phyloP scores from a whole-genome alignment of 2,888 invertebrate species.

The Muscina levida region DNA sequence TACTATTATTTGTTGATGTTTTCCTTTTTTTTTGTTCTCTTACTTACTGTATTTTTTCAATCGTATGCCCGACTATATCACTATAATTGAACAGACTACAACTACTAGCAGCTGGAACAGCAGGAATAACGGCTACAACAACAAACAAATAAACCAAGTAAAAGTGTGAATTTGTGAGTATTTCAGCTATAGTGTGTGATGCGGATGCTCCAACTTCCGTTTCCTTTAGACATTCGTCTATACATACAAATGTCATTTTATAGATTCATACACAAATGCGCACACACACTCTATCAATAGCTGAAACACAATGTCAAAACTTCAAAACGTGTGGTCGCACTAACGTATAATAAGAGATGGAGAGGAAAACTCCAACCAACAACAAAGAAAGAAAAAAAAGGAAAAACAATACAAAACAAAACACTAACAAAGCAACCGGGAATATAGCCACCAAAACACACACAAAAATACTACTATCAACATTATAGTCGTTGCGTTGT shows the following conservation, averaged over 20 bases:
- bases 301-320: neutral
- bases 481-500: no score
- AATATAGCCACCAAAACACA: neutral
- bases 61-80: neutral
- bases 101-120: neutral
- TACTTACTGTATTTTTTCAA: no score
- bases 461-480: no score
- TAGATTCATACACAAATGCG: neutral
- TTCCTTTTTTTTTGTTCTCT: no score
- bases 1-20: no score
- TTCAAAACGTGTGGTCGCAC: constrained; percentile 8
- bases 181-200: constrained; percentile 37
- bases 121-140: neutral
- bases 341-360: neutral
- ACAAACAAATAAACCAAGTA: neutral
- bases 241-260: neutral
- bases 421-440: neutral
- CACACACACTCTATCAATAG: no score
- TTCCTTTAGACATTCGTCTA: constrained; percentile 39
- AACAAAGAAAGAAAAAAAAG: neutral
- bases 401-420: neutral
- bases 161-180: constrained; percentile 5
- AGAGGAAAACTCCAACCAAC: neutral
- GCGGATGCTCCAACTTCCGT: constrained; percentile 61
- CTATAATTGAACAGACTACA: constrained; percentile 15